Evolutionary conservation across 2,113 vertebrate species (phyloP).

Genomic region (Microtus montanus): DNA sequence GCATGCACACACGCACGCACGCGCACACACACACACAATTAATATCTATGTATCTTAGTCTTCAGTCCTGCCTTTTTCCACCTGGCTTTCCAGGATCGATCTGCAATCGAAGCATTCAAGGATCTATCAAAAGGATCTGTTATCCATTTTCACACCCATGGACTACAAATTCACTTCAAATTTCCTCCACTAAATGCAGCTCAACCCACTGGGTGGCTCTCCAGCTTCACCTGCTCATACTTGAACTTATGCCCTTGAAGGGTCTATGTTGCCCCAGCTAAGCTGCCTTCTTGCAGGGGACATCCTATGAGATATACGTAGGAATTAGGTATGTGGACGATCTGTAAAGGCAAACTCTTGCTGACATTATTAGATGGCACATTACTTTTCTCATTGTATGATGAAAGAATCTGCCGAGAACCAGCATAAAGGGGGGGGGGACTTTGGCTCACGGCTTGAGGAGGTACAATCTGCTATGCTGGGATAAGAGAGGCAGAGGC

Average conservation of each 20-base stretch:
- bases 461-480: neutral
- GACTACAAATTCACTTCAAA: neutral
- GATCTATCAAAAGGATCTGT: no score
- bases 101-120: neutral
- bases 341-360: neutral
- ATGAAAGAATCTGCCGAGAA: neutral
- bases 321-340: neutral
- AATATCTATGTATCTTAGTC: neutral
- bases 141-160: neutral
- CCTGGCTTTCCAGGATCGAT: neutral
- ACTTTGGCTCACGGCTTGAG: neutral
- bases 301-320: neutral
- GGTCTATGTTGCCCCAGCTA: neutral
- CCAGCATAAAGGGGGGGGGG: no score
- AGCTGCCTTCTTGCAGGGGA: neutral
- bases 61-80: neutral
- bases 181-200: no score
- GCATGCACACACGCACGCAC: no score
- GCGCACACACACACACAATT: no score
- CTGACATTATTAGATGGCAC: neutral
- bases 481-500: no score
- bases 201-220: neutral
- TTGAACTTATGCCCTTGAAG: neutral
- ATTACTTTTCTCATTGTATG: neutral
- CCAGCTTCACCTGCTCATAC: neutral